Conservation (phyloP, 2,797 vertebrate genomes). For the Rhinoraja longicauda region DNA sequence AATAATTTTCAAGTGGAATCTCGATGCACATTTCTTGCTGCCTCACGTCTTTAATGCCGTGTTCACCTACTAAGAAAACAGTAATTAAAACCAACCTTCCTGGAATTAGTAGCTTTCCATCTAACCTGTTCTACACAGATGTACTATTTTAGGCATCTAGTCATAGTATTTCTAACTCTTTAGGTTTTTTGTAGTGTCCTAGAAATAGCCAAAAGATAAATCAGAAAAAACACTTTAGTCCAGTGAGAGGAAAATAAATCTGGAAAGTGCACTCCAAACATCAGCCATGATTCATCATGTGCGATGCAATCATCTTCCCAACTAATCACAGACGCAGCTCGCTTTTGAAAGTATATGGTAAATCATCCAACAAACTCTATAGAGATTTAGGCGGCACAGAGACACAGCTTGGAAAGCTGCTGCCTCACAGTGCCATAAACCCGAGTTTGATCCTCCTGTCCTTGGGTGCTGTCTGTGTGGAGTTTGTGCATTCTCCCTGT, state of each 20-base stretch:
- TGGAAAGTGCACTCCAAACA: not conserved
- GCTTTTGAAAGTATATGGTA: not conserved
- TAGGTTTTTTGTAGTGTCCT: not conserved
- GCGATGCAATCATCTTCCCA: not conserved
- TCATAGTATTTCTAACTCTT: not conserved
- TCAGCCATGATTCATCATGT: not conserved
- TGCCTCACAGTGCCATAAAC: too few species aligned
- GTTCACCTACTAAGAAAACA: not conserved
- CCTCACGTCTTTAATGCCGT: constrained; percentile 38
- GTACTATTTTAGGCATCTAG: not conserved
- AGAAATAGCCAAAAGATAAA: not conserved
- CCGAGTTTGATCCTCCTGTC: too few species aligned
- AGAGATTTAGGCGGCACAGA: too few species aligned
- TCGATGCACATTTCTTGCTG: not conserved
- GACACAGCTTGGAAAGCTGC: too few species aligned
- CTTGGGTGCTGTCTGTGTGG: too few species aligned
- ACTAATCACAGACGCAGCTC: not conserved
- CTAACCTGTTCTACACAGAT: not conserved
- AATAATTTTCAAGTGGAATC: constrained; percentile 47
- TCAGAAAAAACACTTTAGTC: not conserved
- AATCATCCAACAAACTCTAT: not conserved
- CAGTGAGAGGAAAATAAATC: not conserved
- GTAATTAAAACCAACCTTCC: constrained; percentile 3
- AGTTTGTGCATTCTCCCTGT: too few species aligned
- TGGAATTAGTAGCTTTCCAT: not conserved